A percentile compares a stretch with the other conserved stretches of the same genome.
Conservation (phyloP, 2,113 vertebrate genomes). For the Anarhynchus alexandrinus region DNA sequence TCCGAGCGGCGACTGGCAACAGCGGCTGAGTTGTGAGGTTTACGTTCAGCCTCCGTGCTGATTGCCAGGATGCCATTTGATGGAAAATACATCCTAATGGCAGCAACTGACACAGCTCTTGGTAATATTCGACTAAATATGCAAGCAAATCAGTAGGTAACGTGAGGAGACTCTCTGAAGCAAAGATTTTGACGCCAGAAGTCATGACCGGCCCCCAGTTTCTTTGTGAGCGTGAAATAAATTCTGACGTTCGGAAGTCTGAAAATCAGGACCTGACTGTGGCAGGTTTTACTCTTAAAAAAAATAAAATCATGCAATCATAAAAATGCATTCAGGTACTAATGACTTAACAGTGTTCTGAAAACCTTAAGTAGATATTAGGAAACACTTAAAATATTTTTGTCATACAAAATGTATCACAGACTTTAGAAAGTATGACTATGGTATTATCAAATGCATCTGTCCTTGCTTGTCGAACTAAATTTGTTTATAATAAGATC, state of each 20-base stretch:
- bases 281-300: not conserved
- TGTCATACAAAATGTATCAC: not conserved
- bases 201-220: not conserved
- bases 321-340: not conserved
- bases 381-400: not conserved
- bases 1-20: not conserved
- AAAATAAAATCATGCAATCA: not conserved
- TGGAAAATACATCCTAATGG: not conserved
- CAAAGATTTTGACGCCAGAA: not conserved
- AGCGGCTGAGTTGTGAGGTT: not conserved
- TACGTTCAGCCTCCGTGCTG: not conserved
- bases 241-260: not conserved
- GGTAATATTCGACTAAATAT: not conserved
- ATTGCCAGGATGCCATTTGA: not conserved
- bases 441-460: not conserved
- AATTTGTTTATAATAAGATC: not conserved
- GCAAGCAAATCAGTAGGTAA: not conserved
- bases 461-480: not conserved
- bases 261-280: not conserved
- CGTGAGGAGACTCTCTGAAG: not conserved
- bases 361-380: not conserved
- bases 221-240: not conserved
- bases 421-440: not conserved
- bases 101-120: not conserved
- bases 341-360: not conserved